Evolutionary conservation across 2,888 invertebrate species (phyloP).

Genomic region (Aphodius granarius): DNA sequence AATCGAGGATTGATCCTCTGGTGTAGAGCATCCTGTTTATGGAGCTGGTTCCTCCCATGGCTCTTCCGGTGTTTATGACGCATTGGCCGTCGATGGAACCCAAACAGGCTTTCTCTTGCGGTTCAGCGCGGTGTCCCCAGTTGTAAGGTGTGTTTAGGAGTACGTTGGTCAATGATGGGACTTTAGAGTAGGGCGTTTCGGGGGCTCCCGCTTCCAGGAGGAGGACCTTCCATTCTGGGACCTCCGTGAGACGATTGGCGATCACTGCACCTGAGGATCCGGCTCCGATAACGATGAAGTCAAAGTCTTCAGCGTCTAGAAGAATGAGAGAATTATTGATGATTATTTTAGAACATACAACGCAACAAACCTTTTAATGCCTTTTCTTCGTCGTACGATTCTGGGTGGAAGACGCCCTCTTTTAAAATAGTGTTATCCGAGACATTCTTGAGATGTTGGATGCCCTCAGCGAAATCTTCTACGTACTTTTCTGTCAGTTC

Average conservation of each 20-base stretch:
- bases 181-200: conserved; percentile 54
- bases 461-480: conserved; percentile 42
- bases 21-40: conserved; percentile 83
- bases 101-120: conserved; percentile 58
- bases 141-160: conserved; percentile 58
- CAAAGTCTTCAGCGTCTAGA: conserved; percentile 47
- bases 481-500: conserved; percentile 45
- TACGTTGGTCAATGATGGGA: conserved; percentile 40
- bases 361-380: conserved; percentile 39
- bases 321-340: no score
- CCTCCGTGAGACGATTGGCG: conserved; percentile 55
- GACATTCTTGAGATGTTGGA: conserved; percentile 39
- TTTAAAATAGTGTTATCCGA: conserved; percentile 32
- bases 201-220: conserved; percentile 59
- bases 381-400: conserved; percentile 38
- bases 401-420: conserved; percentile 37
- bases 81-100: conserved; percentile 43
- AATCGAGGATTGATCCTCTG: conserved; percentile 71
- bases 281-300: conserved; percentile 55
- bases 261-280: conserved; percentile 56
- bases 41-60: conserved; percentile 79
- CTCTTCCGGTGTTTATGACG: conserved; percentile 61
- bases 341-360: no score
- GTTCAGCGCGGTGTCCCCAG: conserved; percentile 61
- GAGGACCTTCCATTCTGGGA: conserved; percentile 53